These are phyloP conservation scores for Tachystola acroxantha DNA, from an alignment of 2,888 invertebrate species.

Conservation along the genomic window DNA sequence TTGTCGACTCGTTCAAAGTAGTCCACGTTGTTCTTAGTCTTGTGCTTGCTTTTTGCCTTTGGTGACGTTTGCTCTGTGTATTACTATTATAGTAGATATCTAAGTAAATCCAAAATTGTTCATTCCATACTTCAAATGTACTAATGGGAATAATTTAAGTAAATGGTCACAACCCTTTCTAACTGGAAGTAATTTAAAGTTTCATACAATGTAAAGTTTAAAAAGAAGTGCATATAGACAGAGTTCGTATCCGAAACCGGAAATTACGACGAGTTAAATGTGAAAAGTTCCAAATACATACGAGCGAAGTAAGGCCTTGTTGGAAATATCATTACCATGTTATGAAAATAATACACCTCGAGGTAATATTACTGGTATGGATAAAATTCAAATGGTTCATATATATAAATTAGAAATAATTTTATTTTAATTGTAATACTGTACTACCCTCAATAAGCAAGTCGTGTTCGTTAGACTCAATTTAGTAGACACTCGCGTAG, in stretches of 20 bases:
- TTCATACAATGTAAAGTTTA: conserved; percentile 7
- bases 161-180: not conserved
- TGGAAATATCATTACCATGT: conserved; percentile 32
- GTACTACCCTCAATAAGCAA: not conserved
- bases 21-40: too few species aligned
- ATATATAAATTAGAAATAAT: too few species aligned
- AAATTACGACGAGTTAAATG: conserved; percentile 53
- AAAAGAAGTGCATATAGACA: conserved; percentile 11
- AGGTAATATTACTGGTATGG: too few species aligned
- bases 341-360: conserved; percentile 25
- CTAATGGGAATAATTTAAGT: too few species aligned
- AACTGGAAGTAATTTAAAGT: conserved; percentile 1
- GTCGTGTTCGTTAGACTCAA: conserved; percentile 20
- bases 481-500: conserved; percentile 21
- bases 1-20: too few species aligned
- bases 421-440: too few species aligned
- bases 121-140: too few species aligned
- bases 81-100: too few species aligned
- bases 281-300: conserved; percentile 48
- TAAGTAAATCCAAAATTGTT: too few species aligned
- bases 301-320: conserved; percentile 26
- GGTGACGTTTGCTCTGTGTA: too few species aligned
- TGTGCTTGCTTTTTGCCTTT: too few species aligned
- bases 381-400: too few species aligned
- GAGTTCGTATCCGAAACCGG: conserved; percentile 25